Evolutionary conservation across 2,888 invertebrate species (phyloP).

Genomic region (Chalcis sispes): DNA sequence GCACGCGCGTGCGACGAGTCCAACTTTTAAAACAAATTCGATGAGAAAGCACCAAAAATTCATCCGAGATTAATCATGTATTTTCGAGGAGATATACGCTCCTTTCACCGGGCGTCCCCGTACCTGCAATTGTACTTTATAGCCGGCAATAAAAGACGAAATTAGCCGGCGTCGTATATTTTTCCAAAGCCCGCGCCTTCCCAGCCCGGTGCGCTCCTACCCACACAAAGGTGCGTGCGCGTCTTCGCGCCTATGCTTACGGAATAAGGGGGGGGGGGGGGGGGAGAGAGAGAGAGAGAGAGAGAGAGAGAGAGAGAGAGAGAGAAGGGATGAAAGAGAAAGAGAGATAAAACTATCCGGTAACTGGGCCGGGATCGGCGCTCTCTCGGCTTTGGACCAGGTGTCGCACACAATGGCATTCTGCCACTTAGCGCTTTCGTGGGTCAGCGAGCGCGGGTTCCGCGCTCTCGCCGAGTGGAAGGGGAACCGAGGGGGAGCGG

Average conservation of each 20-base stretch:
- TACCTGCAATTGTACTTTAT: slow-evolving; percentile 22
- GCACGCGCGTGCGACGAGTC: too few relatives aligned
- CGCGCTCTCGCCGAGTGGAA: slow-evolving; percentile 19
- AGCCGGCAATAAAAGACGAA: slow-evolving; percentile 36
- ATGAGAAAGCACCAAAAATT: slow-evolving; percentile 31
- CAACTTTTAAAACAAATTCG: too few relatives aligned
- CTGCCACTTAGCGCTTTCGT: slow-evolving; percentile 54
- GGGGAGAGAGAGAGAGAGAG: too few relatives aligned
- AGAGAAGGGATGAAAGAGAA: background rate
- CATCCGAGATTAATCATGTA: slow-evolving; percentile 32
- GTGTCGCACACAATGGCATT: slow-evolving; percentile 56
- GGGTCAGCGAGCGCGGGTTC: slow-evolving; percentile 39
- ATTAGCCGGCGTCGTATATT: slow-evolving; percentile 25
- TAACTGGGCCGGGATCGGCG: background rate
- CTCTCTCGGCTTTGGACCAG: slow-evolving; percentile 51
- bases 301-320: background rate
- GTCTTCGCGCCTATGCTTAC: too few relatives aligned
- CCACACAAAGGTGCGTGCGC: too few relatives aligned
- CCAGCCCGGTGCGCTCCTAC: background rate
- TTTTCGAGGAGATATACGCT: too few relatives aligned
- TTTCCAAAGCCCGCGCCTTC: slow-evolving; percentile 22
- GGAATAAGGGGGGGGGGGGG: too few relatives aligned
- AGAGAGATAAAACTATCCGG: background rate
- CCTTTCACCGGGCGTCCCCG: background rate
- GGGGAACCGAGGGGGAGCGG: slow-evolving; percentile 4